These are phyloP conservation scores for Drosophila nr. medialis DNA, from an alignment of 2,888 invertebrate species.

Conservation along the genomic window DNA sequence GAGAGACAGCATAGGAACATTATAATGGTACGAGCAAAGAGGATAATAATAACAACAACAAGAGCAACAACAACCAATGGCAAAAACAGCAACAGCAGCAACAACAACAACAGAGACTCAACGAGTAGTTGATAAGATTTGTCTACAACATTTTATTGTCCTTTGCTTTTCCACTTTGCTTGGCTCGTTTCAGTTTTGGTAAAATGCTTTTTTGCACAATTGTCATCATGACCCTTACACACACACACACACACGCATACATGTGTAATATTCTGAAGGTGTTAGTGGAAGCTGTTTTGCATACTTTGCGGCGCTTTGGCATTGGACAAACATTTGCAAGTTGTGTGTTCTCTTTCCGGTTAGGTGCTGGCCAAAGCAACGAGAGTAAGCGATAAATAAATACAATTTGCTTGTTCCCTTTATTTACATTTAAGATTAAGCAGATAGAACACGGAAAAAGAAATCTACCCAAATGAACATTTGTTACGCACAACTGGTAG, in stretches of 20 bases:
- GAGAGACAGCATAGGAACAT: constrained; percentile 37
- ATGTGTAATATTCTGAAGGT: constrained; percentile 52
- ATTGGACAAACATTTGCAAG: constrained; percentile 72
- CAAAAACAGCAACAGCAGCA: constrained; percentile 4
- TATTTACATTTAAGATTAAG: constrained; percentile 74
- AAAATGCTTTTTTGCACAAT: constrained; percentile 63
- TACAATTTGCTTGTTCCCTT: constrained; percentile 71
- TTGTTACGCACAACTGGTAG: constrained; percentile 29
- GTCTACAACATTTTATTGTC: constrained; percentile 76
- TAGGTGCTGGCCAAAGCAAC: constrained; percentile 54
- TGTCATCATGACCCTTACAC: constrained; percentile 75
- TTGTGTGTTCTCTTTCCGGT: constrained; percentile 17
- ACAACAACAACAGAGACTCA: constrained; percentile 35
- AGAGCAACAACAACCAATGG: neutral
- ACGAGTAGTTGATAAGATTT: constrained; percentile 76
- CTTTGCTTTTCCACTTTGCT: constrained; percentile 74
- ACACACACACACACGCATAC: constrained; percentile 12
- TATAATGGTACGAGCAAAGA: constrained; percentile 51
- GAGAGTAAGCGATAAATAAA: constrained; percentile 80
- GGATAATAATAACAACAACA: constrained; percentile 43
- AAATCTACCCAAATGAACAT: constrained; percentile 40
- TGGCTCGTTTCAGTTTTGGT: constrained; percentile 56
- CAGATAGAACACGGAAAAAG: constrained; percentile 69
- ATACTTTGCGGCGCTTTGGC: constrained; percentile 72
- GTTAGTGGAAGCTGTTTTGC: constrained; percentile 74